phyloP scores from a whole-genome alignment of 2,113 vertebrate genomes.

The Heterochromis multidens region DNA sequence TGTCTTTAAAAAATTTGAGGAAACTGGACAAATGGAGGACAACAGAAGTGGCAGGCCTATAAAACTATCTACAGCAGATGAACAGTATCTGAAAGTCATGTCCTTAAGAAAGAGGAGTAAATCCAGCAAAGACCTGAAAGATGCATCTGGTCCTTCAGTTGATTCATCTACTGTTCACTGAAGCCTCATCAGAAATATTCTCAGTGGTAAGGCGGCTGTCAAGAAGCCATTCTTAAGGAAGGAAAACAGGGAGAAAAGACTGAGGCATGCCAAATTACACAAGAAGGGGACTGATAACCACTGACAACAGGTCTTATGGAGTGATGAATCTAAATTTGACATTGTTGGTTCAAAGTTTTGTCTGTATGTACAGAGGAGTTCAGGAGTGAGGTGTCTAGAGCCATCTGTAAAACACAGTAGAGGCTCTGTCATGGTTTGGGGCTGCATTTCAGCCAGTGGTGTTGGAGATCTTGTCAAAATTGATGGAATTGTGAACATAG shows the following conservation, averaged over 20 bases:
- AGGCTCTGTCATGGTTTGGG: background rate
- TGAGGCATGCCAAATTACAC: background rate
- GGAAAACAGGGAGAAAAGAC: background rate
- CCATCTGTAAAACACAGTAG: background rate
- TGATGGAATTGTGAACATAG: background rate
- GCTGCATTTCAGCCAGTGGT: background rate
- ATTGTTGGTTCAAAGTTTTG: background rate
- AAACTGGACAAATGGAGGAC: background rate
- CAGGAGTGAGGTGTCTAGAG: background rate
- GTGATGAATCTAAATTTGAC: background rate
- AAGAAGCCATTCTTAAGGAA: background rate
- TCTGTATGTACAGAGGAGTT: background rate
- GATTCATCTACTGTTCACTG: background rate
- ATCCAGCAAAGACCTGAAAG: background rate
- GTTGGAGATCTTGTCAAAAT: background rate
- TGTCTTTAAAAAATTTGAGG: background rate
- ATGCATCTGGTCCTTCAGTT: background rate
- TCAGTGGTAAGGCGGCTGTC: background rate
- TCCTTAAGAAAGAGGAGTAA: background rate
- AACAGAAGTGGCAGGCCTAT: background rate
- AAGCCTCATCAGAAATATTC: background rate
- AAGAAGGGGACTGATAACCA: background rate
- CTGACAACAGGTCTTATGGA: background rate
- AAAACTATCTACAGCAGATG: background rate
- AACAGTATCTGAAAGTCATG: background rate